phyloP scores from a whole-genome alignment of 2,113 vertebrate species.

The Hypomesus transpacificus region DNA sequence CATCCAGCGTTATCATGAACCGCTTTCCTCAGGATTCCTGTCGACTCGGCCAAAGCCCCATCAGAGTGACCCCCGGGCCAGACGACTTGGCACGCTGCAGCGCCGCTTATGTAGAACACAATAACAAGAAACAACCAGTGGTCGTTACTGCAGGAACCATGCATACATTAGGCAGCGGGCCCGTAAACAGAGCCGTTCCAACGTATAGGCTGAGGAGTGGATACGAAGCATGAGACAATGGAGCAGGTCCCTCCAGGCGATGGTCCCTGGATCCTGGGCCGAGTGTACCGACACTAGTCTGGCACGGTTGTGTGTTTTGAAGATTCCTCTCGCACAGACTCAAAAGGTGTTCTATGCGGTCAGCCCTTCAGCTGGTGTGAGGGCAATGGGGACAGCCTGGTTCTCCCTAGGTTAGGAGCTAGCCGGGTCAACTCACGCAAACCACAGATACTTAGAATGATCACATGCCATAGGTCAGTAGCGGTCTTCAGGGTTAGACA shows the following conservation, averaged over 20 bases:
- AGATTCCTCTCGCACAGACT: not conserved
- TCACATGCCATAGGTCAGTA: conserved; percentile 14
- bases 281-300: not conserved
- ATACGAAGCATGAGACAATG: not conserved
- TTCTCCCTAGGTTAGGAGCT: not conserved
- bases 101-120: conserved; percentile 13
- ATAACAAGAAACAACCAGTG: not conserved
- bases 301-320: not conserved
- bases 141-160: conserved; percentile 17
- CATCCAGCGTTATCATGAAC: conserved; percentile 8
- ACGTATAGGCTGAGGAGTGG: conserved; percentile 7
- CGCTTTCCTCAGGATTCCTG: not conserved
- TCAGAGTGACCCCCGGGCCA: conserved; percentile 1
- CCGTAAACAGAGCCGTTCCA: conserved; percentile 13
- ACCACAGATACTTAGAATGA: conserved; percentile 36
- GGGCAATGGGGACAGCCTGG: conserved; percentile 18
- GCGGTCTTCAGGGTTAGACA: conserved; percentile 1
- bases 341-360: not conserved
- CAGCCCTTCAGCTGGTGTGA: conserved; percentile 23
- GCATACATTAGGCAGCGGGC: conserved; percentile 12
- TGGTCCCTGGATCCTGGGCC: not conserved
- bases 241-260: not conserved
- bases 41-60: conserved; percentile 1
- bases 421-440: conserved; percentile 25
- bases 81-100: not conserved